Evolutionary conservation across 1,140 invertebrate species (phyloP).

Genomic region (Trinorchestia longiramus): DNA sequence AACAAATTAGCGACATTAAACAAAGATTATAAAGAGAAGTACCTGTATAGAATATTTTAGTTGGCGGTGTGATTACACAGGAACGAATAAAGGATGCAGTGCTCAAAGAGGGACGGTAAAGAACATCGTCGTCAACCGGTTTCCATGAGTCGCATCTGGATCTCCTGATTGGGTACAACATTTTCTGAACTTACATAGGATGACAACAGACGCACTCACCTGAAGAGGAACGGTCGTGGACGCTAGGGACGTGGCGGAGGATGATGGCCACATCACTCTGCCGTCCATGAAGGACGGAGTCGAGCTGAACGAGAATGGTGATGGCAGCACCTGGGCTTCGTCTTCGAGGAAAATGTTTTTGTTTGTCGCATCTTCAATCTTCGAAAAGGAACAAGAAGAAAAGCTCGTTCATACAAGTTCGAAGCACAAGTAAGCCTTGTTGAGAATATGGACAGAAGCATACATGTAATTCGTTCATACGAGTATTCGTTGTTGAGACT

Average conservation of each 20-base stretch:
- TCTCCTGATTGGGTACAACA: not conserved
- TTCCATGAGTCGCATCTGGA: not conserved
- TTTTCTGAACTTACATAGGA: not conserved
- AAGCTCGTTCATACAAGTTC: not conserved
- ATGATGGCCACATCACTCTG: not conserved
- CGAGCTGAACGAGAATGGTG: conserved; percentile 8
- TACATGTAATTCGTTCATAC: not conserved
- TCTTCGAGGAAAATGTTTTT: conserved; percentile 28
- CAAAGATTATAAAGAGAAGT: too few species aligned
- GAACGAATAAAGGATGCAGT: too few species aligned
- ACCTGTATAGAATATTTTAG: too few species aligned
- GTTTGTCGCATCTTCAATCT: conserved; percentile 31
- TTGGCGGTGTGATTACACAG: too few species aligned
- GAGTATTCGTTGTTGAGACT: not conserved
- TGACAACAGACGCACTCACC: not conserved
- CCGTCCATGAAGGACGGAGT: not conserved
- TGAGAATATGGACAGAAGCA: not conserved
- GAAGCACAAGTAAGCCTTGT: not conserved
- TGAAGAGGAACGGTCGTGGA: conserved; percentile 30
- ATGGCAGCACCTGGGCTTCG: conserved; percentile 29
- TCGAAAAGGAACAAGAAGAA: not conserved
- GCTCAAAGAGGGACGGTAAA: too few species aligned
- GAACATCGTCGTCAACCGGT: not conserved
- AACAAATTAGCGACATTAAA: too few species aligned
- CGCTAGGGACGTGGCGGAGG: conserved; percentile 39